A percentile compares a stretch with the other conserved stretches of the same genome.
These are phyloP conservation scores for Drosophila pruinosa DNA, from an alignment of 1,140 invertebrate genomes.

Conservation along the genomic window DNA sequence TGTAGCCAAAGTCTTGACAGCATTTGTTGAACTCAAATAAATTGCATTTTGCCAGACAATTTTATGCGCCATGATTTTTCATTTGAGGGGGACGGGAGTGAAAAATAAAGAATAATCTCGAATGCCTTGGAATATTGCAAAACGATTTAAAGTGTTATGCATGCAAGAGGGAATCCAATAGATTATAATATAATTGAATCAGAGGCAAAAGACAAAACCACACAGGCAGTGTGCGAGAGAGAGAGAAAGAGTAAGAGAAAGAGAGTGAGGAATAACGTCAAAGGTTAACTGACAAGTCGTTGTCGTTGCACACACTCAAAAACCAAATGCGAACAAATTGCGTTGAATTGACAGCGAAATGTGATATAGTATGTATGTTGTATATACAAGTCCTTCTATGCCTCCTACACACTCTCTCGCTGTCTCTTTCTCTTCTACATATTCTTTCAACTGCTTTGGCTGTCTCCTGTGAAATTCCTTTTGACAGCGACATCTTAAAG, in stretches of 20 bases:
- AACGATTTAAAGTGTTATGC: constrained; percentile 37
- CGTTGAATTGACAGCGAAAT: constrained; percentile 61
- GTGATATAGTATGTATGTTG: no score
- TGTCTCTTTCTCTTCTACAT: neutral
- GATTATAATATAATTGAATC: constrained; percentile 76
- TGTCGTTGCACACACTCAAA: constrained; percentile 15
- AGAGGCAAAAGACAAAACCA: constrained; percentile 25
- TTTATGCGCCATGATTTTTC: constrained; percentile 20
- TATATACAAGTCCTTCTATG: constrained; percentile 5
- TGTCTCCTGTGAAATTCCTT: constrained; percentile 62
- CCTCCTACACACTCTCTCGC: neutral
- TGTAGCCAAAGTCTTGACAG: neutral
- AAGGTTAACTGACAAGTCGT: constrained; percentile 67
- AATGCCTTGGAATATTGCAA: constrained; percentile 34
- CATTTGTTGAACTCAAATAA: constrained; percentile 23
- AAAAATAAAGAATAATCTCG: neutral
- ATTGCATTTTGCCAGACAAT: constrained; percentile 33
- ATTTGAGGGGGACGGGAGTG: neutral
- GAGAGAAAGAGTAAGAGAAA: neutral
- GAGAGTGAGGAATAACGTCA: constrained; percentile 26
- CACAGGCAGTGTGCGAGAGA: neutral
- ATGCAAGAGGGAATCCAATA: constrained; percentile 56
- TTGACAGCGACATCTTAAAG: constrained; percentile 59
- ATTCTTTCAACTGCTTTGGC: neutral
- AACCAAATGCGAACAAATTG: constrained; percentile 50